phyloP scores from a whole-genome alignment of 2,797 vertebrate genomes.

The Epinephelus awoara region DNA sequence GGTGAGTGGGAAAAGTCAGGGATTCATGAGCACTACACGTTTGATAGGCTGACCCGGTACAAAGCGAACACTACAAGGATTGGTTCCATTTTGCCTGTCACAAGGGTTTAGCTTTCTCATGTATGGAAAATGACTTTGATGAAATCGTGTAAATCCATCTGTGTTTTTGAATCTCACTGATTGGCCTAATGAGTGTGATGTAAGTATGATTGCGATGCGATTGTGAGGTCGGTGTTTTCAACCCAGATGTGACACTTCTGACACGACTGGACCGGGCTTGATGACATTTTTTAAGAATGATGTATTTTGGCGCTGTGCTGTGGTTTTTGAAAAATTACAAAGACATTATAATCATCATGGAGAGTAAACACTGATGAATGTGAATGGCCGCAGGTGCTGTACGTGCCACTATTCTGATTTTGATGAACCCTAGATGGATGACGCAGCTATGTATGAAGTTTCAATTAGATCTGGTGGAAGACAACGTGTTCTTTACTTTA shows the following conservation, averaged over 20 bases:
- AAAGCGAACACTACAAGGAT: no score
- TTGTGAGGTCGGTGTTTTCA: conserved; percentile 42
- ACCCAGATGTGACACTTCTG: conserved; percentile 32
- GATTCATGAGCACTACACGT: no score
- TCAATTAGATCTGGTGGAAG: conserved; percentile 8
- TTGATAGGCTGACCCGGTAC: no score
- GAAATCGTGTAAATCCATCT: conserved; percentile 37
- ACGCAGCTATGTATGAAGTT: conserved; percentile 32
- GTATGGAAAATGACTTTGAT: not conserved
- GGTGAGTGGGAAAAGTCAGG: no score
- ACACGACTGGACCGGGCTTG: not conserved
- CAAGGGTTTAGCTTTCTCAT: not conserved
- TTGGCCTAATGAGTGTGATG: conserved; percentile 19
- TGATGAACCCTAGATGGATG: conserved; percentile 28
- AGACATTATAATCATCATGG: conserved; percentile 3
- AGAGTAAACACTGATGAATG: not conserved
- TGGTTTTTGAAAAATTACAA: conserved; percentile 14
- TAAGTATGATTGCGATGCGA: conserved; percentile 39
- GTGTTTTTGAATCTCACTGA: conserved; percentile 41
- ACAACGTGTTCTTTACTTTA: conserved; percentile 21
- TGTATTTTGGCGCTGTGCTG: conserved; percentile 26
- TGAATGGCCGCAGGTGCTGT: conserved; percentile 31
- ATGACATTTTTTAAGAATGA: conserved; percentile 16
- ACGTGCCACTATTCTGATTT: conserved; percentile 13
- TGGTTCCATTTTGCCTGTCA: no score